phyloP scores from a whole-genome alignment of 2,888 invertebrate genomes.

The Oeneis ivallda region DNA sequence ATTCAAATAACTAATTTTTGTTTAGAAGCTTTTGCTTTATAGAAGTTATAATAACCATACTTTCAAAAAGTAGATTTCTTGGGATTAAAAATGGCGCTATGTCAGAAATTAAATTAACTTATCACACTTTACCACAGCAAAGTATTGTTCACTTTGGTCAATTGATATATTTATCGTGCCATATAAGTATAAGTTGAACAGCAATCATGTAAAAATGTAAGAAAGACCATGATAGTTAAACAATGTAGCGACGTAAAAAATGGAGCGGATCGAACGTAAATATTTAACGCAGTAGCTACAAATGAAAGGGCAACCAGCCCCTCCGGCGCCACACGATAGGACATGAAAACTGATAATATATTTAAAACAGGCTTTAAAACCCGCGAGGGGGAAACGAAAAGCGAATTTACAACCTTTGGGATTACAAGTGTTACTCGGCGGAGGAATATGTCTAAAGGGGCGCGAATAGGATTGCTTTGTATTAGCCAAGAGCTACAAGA shows the following conservation, averaged over 20 bases:
- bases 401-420: conserved; percentile 68
- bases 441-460: conserved; percentile 35
- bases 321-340: conserved; percentile 72
- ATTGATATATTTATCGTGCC: neutral
- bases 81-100: neutral
- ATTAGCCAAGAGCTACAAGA: conserved; percentile 17
- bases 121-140: too few relatives aligned
- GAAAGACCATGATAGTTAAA: conserved; percentile 43
- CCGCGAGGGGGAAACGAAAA: conserved; percentile 60
- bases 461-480: conserved; percentile 48
- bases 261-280: conserved; percentile 57
- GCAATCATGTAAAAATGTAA: neutral
- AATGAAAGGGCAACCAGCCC: conserved; percentile 60
- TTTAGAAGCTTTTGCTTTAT: neutral
- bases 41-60: neutral
- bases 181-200: neutral
- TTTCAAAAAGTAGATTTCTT: neutral
- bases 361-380: conserved; percentile 71
- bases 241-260: conserved; percentile 44
- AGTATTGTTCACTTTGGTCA: too few relatives aligned
- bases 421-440: conserved; percentile 50
- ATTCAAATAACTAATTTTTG: neutral
- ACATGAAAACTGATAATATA: conserved; percentile 77
- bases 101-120: too few relatives aligned
- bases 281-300: conserved; percentile 56